Percentiles rank a stretch among this genome's conserved stretches.
Conservation (phyloP, 2,888 invertebrate genomes). For the Cephus pulcher region DNA sequence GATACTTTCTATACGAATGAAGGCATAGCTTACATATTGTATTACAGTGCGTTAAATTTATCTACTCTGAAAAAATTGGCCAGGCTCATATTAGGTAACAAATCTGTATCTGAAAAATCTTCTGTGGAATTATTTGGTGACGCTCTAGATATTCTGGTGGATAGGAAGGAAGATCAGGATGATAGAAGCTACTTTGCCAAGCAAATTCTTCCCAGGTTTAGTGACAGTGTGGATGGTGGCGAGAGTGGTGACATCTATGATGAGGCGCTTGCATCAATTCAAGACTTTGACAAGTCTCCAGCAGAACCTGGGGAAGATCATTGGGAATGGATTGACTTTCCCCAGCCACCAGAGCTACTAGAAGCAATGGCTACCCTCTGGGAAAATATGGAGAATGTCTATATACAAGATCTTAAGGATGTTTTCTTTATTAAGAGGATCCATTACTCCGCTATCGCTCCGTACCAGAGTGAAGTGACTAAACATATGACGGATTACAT, state of each 20-base stretch:
- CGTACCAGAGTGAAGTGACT: slow-evolving; percentile 70
- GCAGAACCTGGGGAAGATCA: slow-evolving; percentile 39
- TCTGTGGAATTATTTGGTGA: slow-evolving; percentile 66
- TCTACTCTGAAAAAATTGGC: slow-evolving; percentile 69
- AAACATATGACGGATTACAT: slow-evolving; percentile 71
- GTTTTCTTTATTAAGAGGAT: slow-evolving; percentile 71
- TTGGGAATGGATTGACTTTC: slow-evolving; percentile 67
- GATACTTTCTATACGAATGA: slow-evolving; percentile 72
- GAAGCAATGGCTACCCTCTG: slow-evolving; percentile 68
- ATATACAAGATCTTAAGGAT: slow-evolving; percentile 70
- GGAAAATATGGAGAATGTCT: slow-evolving; percentile 69
- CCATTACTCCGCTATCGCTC: slow-evolving; percentile 70
- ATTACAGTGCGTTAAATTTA: slow-evolving; percentile 71
- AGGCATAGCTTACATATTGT: slow-evolving; percentile 72
- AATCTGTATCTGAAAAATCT: slow-evolving; percentile 59
- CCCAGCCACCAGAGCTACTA: slow-evolving; percentile 62
- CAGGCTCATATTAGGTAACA: slow-evolving; percentile 68
- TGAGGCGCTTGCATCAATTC: slow-evolving; percentile 2
- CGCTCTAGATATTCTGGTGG: slow-evolving; percentile 63
- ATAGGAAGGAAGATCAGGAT: slow-evolving; percentile 42
- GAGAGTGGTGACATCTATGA: slow-evolving; percentile 1
- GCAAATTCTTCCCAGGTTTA: neutral
- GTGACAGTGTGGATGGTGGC: slow-evolving; percentile 8
- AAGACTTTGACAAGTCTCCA: slow-evolving; percentile 7
- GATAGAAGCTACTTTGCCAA: neutral